Percentiles rank a stretch among this genome's conserved stretches.
These are phyloP conservation scores for Spodoptera litura DNA, from an alignment of 1,140 invertebrate genomes.

Conservation along the genomic window DNA sequence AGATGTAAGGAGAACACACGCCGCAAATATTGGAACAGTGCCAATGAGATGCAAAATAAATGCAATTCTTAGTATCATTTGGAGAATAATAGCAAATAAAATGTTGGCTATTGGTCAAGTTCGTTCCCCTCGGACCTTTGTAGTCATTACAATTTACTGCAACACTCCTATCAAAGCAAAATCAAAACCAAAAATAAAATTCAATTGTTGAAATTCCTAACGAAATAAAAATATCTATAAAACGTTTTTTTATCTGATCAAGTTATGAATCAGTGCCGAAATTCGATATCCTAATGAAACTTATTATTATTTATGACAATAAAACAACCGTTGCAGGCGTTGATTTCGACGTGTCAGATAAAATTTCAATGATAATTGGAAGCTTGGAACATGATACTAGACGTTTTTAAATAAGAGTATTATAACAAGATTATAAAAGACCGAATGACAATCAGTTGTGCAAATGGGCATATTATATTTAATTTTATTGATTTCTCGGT, in stretches of 20 bases:
- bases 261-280: constrained; percentile 11
- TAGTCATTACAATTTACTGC: neutral
- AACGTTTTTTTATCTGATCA: constrained; percentile 17
- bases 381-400: constrained; percentile 11
- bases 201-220: constrained; percentile 8
- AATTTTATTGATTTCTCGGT: constrained; percentile 22
- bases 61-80: constrained; percentile 38
- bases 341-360: constrained; percentile 19
- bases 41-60: constrained; percentile 30
- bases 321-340: constrained; percentile 24
- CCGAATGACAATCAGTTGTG: constrained; percentile 8
- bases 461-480: constrained; percentile 13
- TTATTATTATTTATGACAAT: constrained; percentile 25
- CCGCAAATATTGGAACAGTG: constrained; percentile 26
- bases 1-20: constrained; percentile 21
- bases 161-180: neutral
- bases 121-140: constrained; percentile 23
- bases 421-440: constrained; percentile 22
- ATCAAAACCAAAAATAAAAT: neutral
- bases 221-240: constrained; percentile 1
- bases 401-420: constrained; percentile 10
- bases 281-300: constrained; percentile 28
- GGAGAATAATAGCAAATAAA: constrained; percentile 28
- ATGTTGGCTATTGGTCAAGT: constrained; percentile 20
- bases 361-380: constrained; percentile 25